phyloP scores from a whole-genome alignment of 2,113 vertebrate species.

The Okapia johnstoni region DNA sequence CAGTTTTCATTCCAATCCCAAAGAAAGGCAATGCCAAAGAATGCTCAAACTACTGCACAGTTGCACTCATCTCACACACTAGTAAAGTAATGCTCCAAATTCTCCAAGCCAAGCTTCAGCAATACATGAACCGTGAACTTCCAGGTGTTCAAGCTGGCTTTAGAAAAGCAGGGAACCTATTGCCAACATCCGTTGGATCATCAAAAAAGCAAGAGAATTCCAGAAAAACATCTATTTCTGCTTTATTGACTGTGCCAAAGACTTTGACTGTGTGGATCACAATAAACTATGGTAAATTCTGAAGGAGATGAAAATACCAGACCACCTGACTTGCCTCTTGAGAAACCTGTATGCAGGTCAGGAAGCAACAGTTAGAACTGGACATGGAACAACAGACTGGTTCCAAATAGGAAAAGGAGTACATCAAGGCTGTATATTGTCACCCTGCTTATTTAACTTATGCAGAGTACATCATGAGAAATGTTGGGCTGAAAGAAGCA shows the following conservation, averaged over 20 bases:
- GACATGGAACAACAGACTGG: neutral
- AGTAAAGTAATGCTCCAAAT: neutral
- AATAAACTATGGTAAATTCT: neutral
- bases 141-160: neutral
- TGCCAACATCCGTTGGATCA: neutral
- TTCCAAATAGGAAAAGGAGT: neutral
- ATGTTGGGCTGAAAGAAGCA: accelerated
- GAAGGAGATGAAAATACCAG: neutral
- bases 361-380: neutral
- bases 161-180: neutral
- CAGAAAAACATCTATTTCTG: neutral
- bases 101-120: neutral
- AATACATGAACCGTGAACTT: neutral
- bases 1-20: neutral
- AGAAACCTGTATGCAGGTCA: neutral
- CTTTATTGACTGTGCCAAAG: neutral
- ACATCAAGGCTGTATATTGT: neutral
- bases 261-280: neutral
- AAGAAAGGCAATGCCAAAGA: neutral
- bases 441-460: neutral
- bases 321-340: neutral
- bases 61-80: neutral
- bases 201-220: neutral
- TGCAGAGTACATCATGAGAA: neutral
- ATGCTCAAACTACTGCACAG: accelerated